phyloP scores from a whole-genome alignment of 30 jellyfish, hydroid and myxozoan species.

The Phacellophora camtschatica region DNA sequence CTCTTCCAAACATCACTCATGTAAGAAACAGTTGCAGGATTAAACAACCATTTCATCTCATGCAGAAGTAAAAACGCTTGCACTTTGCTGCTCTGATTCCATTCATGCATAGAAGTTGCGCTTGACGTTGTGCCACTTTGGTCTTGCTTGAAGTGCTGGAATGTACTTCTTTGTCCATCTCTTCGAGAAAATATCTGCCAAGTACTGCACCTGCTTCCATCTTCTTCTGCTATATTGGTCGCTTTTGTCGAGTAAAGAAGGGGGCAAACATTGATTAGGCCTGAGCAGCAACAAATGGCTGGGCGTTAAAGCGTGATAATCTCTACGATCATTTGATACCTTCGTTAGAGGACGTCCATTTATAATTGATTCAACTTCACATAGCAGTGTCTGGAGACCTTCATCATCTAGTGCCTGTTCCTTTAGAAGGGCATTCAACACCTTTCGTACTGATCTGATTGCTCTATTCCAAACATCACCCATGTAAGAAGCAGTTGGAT shows the following conservation, averaged over 20 bases:
- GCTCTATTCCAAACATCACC: slow-evolving; percentile 69
- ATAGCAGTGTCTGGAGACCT: slow-evolving; percentile 36
- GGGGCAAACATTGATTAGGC: slow-evolving; percentile 5
- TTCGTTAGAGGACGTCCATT: slow-evolving; percentile 39
- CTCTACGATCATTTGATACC: slow-evolving; percentile 42
- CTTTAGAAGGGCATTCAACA: not conserved
- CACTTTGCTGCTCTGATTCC: slow-evolving; percentile 31
- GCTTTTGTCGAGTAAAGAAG: not conserved
- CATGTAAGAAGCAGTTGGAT: slow-evolving; percentile 36
- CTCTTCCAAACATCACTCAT: slow-evolving; percentile 69
- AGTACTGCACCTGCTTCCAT: slow-evolving; percentile 25
- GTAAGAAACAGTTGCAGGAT: slow-evolving; percentile 51
- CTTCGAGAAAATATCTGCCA: slow-evolving; percentile 38
- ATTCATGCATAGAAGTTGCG: not conserved
- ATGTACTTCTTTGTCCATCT: slow-evolving; percentile 3
- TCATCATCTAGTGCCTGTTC: slow-evolving; percentile 45
- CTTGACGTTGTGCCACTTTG: not conserved
- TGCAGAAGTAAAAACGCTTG: slow-evolving; percentile 7
- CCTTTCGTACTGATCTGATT: slow-evolving; percentile 44
- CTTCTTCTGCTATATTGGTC: slow-evolving; percentile 16
- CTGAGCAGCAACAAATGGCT: slow-evolving; percentile 36
- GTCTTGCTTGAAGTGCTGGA: slow-evolving; percentile 1
- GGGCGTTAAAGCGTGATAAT: slow-evolving; percentile 33
- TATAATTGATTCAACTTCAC: slow-evolving; percentile 50
- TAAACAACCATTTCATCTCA: slow-evolving; percentile 14